phyloP scores from a whole-genome alignment of 2,888 invertebrate species.

The Mythimna impura region DNA sequence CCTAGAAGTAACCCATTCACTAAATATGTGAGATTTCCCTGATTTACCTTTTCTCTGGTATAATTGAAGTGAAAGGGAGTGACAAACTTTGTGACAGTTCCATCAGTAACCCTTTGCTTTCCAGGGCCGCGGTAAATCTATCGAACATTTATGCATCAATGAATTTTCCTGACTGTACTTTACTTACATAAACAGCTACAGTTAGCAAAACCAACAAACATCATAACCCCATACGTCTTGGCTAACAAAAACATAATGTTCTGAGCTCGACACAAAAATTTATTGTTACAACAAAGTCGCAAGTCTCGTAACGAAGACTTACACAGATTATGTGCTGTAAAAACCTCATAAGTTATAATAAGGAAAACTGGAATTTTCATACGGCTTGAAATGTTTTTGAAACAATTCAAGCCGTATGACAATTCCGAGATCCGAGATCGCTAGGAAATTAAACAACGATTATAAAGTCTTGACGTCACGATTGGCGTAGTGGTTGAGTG shows the following conservation, averaged over 20 bases:
- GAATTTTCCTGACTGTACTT: too few species aligned
- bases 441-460: conserved; percentile 22
- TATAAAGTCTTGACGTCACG: not conserved
- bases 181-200: not conserved
- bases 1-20: too few species aligned
- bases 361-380: conserved; percentile 39
- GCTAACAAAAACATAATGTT: conserved; percentile 58
- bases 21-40: too few species aligned
- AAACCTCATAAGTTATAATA: conserved; percentile 54
- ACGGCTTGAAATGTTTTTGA: conserved; percentile 22
- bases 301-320: conserved; percentile 59
- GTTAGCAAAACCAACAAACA: conserved; percentile 32
- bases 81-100: too few species aligned
- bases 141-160: too few species aligned
- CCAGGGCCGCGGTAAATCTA: too few species aligned
- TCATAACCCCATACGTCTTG: conserved; percentile 42
- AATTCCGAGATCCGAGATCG: not conserved
- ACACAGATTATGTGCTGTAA: conserved; percentile 57
- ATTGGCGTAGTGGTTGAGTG: too few species aligned
- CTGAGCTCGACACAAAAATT: conserved; percentile 52
- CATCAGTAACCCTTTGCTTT: too few species aligned
- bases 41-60: too few species aligned
- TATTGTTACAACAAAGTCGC: conserved; percentile 54
- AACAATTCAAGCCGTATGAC: too few species aligned
- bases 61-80: too few species aligned